phyloP scores from a whole-genome alignment of 2,888 invertebrate genomes.

The Scaptomyza tumidula region DNA sequence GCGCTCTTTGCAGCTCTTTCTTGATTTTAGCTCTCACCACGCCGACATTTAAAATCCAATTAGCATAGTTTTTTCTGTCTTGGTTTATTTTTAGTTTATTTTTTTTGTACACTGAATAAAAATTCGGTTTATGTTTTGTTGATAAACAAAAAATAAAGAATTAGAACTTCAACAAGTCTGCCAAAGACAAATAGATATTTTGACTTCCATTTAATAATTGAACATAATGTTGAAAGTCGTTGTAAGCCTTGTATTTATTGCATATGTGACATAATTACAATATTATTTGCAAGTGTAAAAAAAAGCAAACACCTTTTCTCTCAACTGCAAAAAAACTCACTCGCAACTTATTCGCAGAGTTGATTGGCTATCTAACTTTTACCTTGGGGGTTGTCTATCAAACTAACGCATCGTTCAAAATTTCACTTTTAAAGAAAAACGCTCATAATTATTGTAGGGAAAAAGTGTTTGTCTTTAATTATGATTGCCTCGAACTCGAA shows the following conservation, averaged over 20 bases:
- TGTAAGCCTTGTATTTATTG: background rate
- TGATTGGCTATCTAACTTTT: constrained; percentile 45
- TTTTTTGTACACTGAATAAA: constrained; percentile 33
- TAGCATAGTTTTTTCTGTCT: constrained; percentile 48
- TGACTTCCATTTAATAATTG: background rate
- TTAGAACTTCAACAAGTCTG: constrained; percentile 34
- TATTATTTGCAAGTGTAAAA: background rate
- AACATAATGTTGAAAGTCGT: background rate
- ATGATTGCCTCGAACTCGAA: constrained; percentile 59
- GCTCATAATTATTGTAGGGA: constrained; percentile 58
- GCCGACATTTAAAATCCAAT: constrained; percentile 58
- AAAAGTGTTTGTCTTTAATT: constrained; percentile 63
- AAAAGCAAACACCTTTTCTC: background rate
- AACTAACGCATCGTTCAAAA: constrained; percentile 45
- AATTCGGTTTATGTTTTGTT: constrained; percentile 47
- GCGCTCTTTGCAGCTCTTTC: constrained; percentile 12
- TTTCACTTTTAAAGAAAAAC: constrained; percentile 58
- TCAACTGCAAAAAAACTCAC: constrained; percentile 9
- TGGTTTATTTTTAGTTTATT: constrained; percentile 48
- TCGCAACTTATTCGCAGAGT: constrained; percentile 23
- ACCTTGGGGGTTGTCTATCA: constrained; percentile 53
- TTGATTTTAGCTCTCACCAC: constrained; percentile 7
- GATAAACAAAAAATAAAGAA: constrained; percentile 49
- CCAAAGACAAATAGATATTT: constrained; percentile 9
- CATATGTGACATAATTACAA: background rate